phyloP scores from a whole-genome alignment of 2,797 vertebrate genomes.

The Rhyacichthys aspro region DNA sequence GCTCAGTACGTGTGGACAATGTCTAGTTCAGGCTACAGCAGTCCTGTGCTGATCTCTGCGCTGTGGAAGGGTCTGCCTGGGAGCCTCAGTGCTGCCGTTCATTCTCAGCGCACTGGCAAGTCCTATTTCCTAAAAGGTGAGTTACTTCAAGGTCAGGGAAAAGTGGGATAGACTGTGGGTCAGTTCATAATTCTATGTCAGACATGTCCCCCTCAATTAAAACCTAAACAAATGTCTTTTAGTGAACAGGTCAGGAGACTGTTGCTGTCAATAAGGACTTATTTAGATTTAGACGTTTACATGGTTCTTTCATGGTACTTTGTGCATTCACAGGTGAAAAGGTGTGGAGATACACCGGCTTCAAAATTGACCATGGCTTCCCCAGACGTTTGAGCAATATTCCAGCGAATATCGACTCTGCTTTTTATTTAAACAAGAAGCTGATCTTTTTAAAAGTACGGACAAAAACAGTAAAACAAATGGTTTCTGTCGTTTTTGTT shows the following conservation, averaged over 20 bases:
- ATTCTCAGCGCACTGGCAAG: slow-evolving; percentile 82
- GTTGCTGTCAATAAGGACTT: too few species aligned
- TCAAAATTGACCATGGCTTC: slow-evolving; percentile 82
- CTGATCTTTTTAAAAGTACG: slow-evolving; percentile 86
- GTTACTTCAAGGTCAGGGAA: slow-evolving; percentile 5
- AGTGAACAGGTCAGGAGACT: too few species aligned
- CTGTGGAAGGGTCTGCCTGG: slow-evolving; percentile 86
- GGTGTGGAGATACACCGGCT: slow-evolving; percentile 82
- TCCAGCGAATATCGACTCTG: slow-evolving; percentile 80
- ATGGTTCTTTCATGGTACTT: too few species aligned
- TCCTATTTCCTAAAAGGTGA: slow-evolving; percentile 87
- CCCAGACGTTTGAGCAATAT: slow-evolving; percentile 78
- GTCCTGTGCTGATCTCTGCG: slow-evolving; percentile 70
- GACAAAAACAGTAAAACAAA: neutral
- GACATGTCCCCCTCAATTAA: too few species aligned
- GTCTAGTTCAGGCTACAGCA: slow-evolving; percentile 72
- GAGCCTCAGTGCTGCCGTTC: slow-evolving; percentile 82
- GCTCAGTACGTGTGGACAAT: slow-evolving; percentile 85
- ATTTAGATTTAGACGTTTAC: too few species aligned
- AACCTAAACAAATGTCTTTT: too few species aligned
- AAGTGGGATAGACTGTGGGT: too few species aligned
- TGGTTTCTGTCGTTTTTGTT: neutral
- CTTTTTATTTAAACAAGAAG: slow-evolving; percentile 81
- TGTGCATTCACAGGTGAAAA: slow-evolving; percentile 71
- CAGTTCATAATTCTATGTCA: too few species aligned